These are phyloP conservation scores for Callimorpha dominula DNA, from an alignment of 2,888 invertebrate species.

Conservation along the genomic window DNA sequence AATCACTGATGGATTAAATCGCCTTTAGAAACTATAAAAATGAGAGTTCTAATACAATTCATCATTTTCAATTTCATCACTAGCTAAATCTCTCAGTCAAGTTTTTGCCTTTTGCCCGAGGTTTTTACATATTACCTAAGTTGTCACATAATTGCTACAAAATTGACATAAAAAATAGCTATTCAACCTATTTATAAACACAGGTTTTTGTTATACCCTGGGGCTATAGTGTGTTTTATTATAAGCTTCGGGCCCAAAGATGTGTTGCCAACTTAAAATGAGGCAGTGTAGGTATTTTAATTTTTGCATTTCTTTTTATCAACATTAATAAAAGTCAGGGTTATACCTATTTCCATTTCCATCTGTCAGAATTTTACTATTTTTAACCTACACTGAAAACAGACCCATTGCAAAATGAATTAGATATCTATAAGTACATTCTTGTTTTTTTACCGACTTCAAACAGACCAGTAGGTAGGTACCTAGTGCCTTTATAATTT, in stretches of 20 bases:
- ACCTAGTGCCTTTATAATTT: no score
- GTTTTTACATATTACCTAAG: no score
- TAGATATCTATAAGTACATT: not conserved
- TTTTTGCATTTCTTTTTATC: no score
- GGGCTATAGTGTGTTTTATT: not conserved
- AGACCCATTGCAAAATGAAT: not conserved
- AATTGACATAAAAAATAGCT: not conserved
- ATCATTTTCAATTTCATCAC: not conserved
- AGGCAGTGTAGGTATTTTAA: not conserved
- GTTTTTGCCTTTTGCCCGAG: no score
- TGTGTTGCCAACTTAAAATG: not conserved
- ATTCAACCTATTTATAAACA: not conserved
- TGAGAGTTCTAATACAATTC: not conserved
- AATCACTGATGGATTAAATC: not conserved
- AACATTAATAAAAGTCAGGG: no score
- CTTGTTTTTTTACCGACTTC: no score
- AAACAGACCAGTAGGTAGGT: not conserved
- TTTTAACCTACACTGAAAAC: not conserved
- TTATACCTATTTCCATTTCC: not conserved
- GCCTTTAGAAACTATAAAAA: not conserved
- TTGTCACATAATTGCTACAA: not conserved
- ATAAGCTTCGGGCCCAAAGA: not conserved
- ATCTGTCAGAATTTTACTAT: not conserved
- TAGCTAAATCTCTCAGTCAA: not conserved
- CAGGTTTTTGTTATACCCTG: not conserved